Evolutionary conservation across 2,888 invertebrate species (phyloP).

Genomic region (Endotricha flammealis): DNA sequence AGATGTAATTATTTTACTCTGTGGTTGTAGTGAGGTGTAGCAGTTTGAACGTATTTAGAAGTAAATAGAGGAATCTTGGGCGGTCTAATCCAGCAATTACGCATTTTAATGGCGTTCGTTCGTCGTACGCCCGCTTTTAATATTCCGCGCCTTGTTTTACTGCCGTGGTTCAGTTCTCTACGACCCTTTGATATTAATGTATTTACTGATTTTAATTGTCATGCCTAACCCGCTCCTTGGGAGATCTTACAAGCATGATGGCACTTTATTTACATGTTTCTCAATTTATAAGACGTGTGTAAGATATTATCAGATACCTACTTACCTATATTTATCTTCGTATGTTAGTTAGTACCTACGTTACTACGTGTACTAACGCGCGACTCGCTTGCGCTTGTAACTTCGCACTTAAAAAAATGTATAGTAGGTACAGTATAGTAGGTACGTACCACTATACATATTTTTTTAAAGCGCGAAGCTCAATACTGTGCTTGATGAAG

Average conservation of each 20-base stretch:
- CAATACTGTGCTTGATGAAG: no score
- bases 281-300: no score
- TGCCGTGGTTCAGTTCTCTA: slow-evolving; percentile 43
- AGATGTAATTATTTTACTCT: slow-evolving; percentile 25
- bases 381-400: no score
- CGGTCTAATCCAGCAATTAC: slow-evolving; percentile 76
- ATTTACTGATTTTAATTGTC: slow-evolving; percentile 49
- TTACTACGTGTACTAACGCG: no score
- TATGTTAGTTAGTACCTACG: no score
- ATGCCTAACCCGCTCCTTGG: slow-evolving; percentile 14
- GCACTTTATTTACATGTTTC: background rate
- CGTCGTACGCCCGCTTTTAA: slow-evolving; percentile 60
- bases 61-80: slow-evolving; percentile 72
- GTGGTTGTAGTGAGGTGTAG: slow-evolving; percentile 24
- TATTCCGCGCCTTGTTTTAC: slow-evolving; percentile 74
- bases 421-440: no score
- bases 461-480: no score
- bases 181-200: slow-evolving; percentile 44
- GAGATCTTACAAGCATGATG: slow-evolving; percentile 6
- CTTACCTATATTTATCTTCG: no score
- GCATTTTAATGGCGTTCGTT: slow-evolving; percentile 76
- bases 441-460: no score
- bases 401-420: no score
- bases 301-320: no score
- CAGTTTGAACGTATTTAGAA: slow-evolving; percentile 40